Evolutionary conservation across 2,888 invertebrate species (phyloP).

Genomic region (Drosophila demipolita): DNA sequence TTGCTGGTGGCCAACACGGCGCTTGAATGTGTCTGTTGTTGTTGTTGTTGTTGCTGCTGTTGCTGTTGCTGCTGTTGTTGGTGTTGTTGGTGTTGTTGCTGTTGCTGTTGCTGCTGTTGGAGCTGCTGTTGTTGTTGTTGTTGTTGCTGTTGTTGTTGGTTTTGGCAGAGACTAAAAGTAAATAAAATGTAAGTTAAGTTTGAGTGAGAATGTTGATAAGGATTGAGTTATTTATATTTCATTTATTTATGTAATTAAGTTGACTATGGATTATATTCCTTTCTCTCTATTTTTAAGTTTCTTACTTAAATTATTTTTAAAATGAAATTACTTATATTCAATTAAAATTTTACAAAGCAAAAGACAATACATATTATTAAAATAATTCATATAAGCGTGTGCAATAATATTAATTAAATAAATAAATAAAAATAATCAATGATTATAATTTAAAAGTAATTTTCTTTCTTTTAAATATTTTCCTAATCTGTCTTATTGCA

Average conservation of each 20-base stretch:
- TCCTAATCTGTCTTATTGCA: neutral
- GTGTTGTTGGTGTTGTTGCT: slow-evolving; percentile 35
- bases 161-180: slow-evolving; percentile 75
- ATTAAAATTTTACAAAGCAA: neutral
- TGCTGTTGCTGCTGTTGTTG: slow-evolving; percentile 75
- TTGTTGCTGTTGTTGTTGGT: slow-evolving; percentile 46
- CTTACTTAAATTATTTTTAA: too few relatives aligned
- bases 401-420: too few relatives aligned
- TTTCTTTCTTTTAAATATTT: neutral
- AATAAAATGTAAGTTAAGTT: neutral
- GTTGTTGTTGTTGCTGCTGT: slow-evolving; percentile 51
- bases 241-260: too few relatives aligned
- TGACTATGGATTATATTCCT: too few relatives aligned
- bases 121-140: neutral
- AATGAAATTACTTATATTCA: neutral
- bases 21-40: slow-evolving; percentile 80
- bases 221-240: too few relatives aligned
- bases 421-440: neutral
- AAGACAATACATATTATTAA: neutral
- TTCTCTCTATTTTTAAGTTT: too few relatives aligned
- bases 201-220: neutral
- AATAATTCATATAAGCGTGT: neutral
- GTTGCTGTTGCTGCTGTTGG: too few relatives aligned
- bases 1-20: slow-evolving; percentile 82
- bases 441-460: neutral